Conservation (phyloP, 2,113 vertebrate genomes). For the Megaceryle torquata region DNA sequence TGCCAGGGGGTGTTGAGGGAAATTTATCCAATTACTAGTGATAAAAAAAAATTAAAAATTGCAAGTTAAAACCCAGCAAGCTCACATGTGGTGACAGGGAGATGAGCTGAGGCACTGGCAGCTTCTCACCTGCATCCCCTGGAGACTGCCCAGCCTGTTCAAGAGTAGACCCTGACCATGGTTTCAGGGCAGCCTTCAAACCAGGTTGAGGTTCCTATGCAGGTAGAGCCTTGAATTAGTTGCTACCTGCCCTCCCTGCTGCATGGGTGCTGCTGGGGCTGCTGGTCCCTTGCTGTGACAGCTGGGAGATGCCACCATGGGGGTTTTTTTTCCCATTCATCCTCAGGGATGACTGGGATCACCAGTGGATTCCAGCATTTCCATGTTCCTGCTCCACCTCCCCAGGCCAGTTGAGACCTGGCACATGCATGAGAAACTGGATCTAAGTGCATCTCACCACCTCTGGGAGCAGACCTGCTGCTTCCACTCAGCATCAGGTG, state of each 20-base stretch:
- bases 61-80: neutral
- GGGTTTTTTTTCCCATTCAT: neutral
- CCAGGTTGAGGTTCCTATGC: fast-evolving
- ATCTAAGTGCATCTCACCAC: neutral
- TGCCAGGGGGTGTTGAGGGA: neutral
- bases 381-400: neutral
- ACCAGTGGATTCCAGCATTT: neutral
- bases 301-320: neutral
- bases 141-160: neutral
- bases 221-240: neutral
- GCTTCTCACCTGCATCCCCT: neutral
- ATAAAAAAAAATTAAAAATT: neutral
- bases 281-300: fast-evolving
- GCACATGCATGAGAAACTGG: neutral
- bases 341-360: neutral
- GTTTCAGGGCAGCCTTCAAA: neutral
- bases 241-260: neutral
- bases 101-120: neutral
- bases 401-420: neutral
- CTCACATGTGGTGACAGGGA: neutral
- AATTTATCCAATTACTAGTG: neutral
- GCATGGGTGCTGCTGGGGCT: neutral
- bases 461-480: neutral
- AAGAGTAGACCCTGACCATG: fast-evolving
- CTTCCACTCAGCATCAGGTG: neutral